Base-by-base conservation (phyloP, 2,797 vertebrate genomes). In the Hafferia zeledoni region DNA sequence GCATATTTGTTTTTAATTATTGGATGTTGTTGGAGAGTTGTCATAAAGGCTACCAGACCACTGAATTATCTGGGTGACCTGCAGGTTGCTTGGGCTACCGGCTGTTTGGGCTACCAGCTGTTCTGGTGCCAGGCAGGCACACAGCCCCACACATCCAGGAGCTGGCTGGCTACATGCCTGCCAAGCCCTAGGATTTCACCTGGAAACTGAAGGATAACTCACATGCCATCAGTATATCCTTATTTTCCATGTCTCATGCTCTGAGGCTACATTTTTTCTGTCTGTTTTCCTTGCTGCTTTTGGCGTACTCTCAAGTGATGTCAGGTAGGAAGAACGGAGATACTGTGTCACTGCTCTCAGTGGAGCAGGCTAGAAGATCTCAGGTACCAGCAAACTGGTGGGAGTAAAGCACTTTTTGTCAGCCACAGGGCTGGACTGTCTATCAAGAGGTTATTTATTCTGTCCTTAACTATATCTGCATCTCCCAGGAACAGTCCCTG, bases 1-100 rank as follows among this genome's bases (percentile, higher is more conserved):
- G 83, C 60, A 50, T 78, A 70, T 70, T 87, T 68, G 55, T 4
- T 93, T 89, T 79, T 77, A 92, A 80, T 90, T 89, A 69, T 30
- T 47, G 76, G 78, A 43, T 82, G 75, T 41, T 91, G 70, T 23
- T 87, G 68, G 78, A 56, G 81, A 85, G 83, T 49, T 61, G 49
- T 93, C 59, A 18, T 65, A 33, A 78, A 57, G 31, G n/a, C 81
- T 76, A 33, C 0, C 15, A 83, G 84, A 82, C 27, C 37, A 11
- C 24, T 30, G 67, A 61, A 65, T 82, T 68, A 33, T 19, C 10
- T 25, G 83, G 86, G 17, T 83, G 87, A 76, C 76, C 89, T 0
- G 0, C 53, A 20, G 89, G 78, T 67, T 89, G 83, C 52, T 63
- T 74, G 88, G 60, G n/a, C n/a, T n/a, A n/a, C n/a, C n/a, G n/a